Evolutionary conservation across 2,797 vertebrate genomes (phyloP).

Genomic region (Gadopsis marmoratus): DNA sequence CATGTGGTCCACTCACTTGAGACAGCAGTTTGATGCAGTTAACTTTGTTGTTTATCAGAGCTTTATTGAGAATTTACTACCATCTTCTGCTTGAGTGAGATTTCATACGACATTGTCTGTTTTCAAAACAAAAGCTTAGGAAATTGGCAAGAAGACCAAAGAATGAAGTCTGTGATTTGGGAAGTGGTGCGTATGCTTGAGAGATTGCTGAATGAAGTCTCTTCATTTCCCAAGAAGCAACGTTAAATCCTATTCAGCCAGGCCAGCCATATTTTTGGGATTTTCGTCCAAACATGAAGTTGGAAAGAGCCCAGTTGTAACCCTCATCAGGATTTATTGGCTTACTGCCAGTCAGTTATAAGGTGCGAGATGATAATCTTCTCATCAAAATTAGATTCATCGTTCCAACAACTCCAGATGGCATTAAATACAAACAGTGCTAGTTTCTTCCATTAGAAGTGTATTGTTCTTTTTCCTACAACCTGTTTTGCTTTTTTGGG

Average conservation of each 20-base stretch:
- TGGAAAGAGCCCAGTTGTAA: constrained; percentile 72
- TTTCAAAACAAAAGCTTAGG: constrained; percentile 77
- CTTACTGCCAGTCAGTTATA: constrained; percentile 56
- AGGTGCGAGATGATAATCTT: constrained; percentile 73
- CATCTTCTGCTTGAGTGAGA: constrained; percentile 63
- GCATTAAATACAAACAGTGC: constrained; percentile 51
- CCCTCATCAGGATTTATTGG: constrained; percentile 65
- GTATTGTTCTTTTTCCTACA: constrained; percentile 21
- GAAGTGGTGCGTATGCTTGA: constrained; percentile 64
- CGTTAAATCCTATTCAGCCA: constrained; percentile 71
- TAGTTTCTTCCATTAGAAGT: constrained; percentile 45
- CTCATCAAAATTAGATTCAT: constrained; percentile 69
- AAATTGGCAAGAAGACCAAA: constrained; percentile 79
- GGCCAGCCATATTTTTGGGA: constrained; percentile 69
- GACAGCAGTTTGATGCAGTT: constrained; percentile 21
- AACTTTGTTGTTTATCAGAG: constrained; percentile 51
- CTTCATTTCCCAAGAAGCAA: constrained; percentile 76
- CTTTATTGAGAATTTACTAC: constrained; percentile 59
- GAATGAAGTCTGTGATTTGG: constrained; percentile 67
- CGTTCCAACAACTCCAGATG: constrained; percentile 69
- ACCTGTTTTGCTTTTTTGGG: constrained; percentile 53
- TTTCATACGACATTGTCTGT: constrained; percentile 62
- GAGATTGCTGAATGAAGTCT: constrained; percentile 68
- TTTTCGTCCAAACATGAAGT: constrained; percentile 73
- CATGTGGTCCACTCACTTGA: constrained; percentile 15